Evolutionary conservation across 1,140 invertebrate genomes (phyloP).

Genomic region (Myzus persicae): DNA sequence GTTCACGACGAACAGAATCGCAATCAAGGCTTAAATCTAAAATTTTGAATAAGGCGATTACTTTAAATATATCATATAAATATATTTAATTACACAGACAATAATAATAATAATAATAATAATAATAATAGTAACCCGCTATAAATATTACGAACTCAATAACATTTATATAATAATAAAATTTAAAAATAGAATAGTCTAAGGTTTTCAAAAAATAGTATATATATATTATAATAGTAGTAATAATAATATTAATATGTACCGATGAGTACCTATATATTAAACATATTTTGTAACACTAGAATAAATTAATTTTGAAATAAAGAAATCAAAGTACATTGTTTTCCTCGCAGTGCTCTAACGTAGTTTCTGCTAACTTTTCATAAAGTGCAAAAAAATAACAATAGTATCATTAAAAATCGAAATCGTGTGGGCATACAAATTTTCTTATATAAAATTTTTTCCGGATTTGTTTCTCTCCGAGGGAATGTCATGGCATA

Average conservation of each 20-base stretch:
- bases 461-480: neutral
- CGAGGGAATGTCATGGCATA: neutral
- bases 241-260: constrained; percentile 19
- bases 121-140: neutral
- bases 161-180: neutral
- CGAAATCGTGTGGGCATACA: neutral
- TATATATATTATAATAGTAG: neutral
- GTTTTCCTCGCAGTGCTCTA: neutral
- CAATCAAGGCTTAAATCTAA: constrained; percentile 50
- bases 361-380: neutral
- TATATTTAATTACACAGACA: neutral
- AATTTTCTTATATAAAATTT: neutral
- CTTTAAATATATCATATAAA: neutral
- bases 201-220: constrained; percentile 37
- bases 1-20: constrained; percentile 49
- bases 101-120: constrained; percentile 8
- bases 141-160: neutral
- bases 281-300: neutral
- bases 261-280: neutral
- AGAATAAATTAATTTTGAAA: neutral
- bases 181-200: constrained; percentile 24
- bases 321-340: neutral
- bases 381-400: constrained; percentile 2
- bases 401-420: neutral
- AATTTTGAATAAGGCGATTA: constrained; percentile 47